Evolutionary conservation across 2,888 invertebrate species (phyloP).

Genomic region (Diploptera punctata): DNA sequence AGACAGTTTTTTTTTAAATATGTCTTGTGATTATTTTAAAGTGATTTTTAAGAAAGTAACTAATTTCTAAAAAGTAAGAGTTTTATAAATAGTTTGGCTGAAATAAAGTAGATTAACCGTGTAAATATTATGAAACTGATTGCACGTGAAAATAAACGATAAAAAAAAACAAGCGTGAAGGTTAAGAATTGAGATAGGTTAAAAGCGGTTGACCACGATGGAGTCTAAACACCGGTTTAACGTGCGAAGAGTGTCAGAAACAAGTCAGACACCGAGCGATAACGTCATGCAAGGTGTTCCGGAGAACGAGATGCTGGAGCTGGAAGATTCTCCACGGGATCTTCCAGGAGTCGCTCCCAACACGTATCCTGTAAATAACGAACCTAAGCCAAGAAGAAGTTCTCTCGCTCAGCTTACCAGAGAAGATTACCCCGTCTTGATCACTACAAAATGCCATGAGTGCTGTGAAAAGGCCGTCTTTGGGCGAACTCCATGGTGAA

Average conservation of each 20-base stretch:
- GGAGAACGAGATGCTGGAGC: constrained; percentile 39
- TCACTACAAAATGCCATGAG: constrained; percentile 82
- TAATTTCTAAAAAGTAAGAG: too few relatives aligned
- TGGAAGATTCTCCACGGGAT: constrained; percentile 22
- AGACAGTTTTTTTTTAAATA: too few relatives aligned
- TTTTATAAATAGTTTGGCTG: too few relatives aligned
- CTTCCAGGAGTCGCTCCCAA: constrained; percentile 21
- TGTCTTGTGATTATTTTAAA: too few relatives aligned
- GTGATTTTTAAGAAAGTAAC: too few relatives aligned
- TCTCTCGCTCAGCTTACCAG: constrained; percentile 73
- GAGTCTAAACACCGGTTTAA: constrained; percentile 33
- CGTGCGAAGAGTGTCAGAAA: constrained; percentile 25
- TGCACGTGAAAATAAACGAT: too few relatives aligned
- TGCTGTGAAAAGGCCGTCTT: constrained; percentile 79
- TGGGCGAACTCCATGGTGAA: constrained; percentile 82
- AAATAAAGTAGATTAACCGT: too few relatives aligned
- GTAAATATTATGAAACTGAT: too few relatives aligned
- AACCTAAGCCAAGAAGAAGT: constrained; percentile 54
- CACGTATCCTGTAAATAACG: constrained; percentile 13
- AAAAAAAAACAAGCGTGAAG: too few relatives aligned
- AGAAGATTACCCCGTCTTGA: constrained; percentile 81
- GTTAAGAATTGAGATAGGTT: too few relatives aligned
- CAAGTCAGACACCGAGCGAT: constrained; percentile 6
- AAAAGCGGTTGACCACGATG: too few relatives aligned
- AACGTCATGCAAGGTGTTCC: constrained; percentile 40